phyloP scores from a whole-genome alignment of 2,113 vertebrate species.

The Zosterops borbonicus region DNA sequence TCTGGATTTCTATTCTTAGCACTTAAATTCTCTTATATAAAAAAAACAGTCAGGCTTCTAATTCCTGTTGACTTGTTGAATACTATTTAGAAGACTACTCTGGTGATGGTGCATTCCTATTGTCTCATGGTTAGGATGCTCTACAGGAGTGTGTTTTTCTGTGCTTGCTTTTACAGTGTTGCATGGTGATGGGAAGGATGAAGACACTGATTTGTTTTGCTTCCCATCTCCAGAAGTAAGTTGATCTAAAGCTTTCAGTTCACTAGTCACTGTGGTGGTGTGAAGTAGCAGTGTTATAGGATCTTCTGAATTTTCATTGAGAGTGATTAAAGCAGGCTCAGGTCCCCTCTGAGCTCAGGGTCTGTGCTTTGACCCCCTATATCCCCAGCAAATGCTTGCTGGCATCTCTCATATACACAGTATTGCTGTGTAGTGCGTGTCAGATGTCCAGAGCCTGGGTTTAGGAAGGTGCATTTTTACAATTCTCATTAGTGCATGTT shows the following conservation, averaged over 20 bases:
- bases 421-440: rapidly evolving
- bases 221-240: background rate
- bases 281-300: background rate
- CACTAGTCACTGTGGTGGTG: background rate
- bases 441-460: background rate
- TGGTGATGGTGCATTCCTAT: rapidly evolving
- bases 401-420: rapidly evolving
- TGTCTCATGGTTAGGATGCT: background rate
- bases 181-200: background rate
- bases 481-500: background rate
- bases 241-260: background rate
- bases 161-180: background rate
- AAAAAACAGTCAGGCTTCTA: background rate
- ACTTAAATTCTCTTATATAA: background rate
- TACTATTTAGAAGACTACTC: rapidly evolving
- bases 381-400: background rate
- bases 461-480: background rate
- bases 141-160: background rate
- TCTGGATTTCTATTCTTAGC: background rate
- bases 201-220: background rate
- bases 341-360: background rate
- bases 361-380: background rate
- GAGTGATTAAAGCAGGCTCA: background rate
- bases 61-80: background rate
- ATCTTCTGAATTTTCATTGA: background rate